Evolutionary conservation across 2,888 invertebrate genomes (phyloP).

Genomic region (Barypeithes pellucidus): DNA sequence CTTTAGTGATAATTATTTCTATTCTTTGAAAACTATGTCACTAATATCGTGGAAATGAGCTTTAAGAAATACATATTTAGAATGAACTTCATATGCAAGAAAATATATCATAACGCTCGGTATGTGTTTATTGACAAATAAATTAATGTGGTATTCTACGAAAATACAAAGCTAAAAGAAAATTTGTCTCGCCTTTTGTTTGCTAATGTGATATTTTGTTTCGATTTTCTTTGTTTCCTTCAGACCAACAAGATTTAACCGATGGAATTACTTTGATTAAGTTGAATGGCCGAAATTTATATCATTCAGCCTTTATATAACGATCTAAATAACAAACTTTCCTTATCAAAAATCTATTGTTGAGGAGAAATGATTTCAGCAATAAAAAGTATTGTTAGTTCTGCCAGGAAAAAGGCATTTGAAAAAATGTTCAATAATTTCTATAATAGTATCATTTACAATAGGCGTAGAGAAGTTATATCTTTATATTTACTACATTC

Average conservation of each 20-base stretch:
- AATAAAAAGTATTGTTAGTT: too few species aligned
- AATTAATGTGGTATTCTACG: constrained; percentile 5
- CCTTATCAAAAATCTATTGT: background rate
- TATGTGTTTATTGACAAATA: constrained; percentile 2
- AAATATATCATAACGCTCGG: background rate
- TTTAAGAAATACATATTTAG: too few species aligned
- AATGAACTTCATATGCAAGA: too few species aligned
- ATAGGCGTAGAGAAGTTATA: too few species aligned
- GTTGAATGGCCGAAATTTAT: background rate
- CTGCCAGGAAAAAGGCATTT: too few species aligned
- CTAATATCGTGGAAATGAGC: too few species aligned
- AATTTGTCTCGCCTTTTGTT: constrained; percentile 10
- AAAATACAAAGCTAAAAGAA: background rate
- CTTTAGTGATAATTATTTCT: too few species aligned
- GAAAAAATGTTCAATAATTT: too few species aligned
- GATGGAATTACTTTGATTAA: constrained; percentile 13
- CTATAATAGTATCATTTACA: too few species aligned
- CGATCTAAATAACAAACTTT: constrained; percentile 1
- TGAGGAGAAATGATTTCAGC: too few species aligned
- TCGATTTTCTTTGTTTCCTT: constrained; percentile 21
- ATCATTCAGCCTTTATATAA: constrained; percentile 6
- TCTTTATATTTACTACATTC: too few species aligned
- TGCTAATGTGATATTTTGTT: constrained; percentile 20
- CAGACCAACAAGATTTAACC: constrained; percentile 1
- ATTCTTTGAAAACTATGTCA: too few species aligned